Percentiles rank a stretch among this genome's conserved stretches.
phyloP scores from a whole-genome alignment of 2,797 vertebrate species.

The Helarctos malayanus region DNA sequence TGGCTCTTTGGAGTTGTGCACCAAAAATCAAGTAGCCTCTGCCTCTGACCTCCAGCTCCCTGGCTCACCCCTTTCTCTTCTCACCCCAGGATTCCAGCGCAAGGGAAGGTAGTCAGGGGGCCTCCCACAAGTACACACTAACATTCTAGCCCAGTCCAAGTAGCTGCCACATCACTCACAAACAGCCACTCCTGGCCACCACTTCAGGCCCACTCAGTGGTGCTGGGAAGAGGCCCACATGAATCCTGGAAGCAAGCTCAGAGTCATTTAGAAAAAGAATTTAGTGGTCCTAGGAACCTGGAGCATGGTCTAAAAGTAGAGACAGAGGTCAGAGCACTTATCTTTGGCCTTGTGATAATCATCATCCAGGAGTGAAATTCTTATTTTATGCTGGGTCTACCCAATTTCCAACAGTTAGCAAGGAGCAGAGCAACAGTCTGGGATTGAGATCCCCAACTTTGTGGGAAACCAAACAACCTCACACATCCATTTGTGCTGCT shows the following conservation, averaged over 20 bases:
- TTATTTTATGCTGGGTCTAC: not conserved
- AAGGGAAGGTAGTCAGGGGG: not conserved
- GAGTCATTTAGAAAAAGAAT: not conserved
- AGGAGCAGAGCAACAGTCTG: not conserved
- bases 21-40: not conserved
- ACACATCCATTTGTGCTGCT: not conserved
- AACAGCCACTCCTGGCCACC: not conserved
- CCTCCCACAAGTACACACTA: not conserved
- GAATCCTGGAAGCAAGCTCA: not conserved
- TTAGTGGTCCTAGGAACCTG: not conserved
- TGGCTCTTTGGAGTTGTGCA: not conserved
- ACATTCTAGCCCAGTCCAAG: not conserved
- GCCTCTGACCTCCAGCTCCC: not conserved
- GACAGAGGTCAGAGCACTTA: not conserved
- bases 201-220: not conserved
- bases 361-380: not conserved
- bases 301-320: not conserved
- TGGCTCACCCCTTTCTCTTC: not conserved
- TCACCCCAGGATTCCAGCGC: not conserved
- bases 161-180: not conserved
- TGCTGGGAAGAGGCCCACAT: not conserved
- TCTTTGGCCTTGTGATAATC: not conserved
- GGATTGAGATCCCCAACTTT: not conserved
- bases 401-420: not conserved
- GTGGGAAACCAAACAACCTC: not conserved